Base-by-base conservation (phyloP, 2,888 invertebrate species). In the Pseudococcus viburni region DNA sequence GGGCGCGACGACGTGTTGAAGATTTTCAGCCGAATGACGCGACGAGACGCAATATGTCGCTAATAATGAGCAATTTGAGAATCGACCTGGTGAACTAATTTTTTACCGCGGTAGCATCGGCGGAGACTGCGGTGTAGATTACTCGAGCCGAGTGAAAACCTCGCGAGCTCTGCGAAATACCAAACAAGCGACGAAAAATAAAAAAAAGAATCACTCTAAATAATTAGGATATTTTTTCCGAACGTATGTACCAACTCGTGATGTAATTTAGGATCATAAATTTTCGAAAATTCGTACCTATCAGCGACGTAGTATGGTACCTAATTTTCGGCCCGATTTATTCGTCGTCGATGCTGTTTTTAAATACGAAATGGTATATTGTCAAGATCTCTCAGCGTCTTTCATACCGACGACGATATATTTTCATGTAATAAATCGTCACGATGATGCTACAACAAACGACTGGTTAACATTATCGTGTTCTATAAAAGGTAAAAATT, bases 61-160 rank as follows among this genome's bases (percentile, higher is more conserved):
- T 59, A 59, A 59, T 59, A 59, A 59, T 59, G 59, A 59, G 59
- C 59, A 19, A 59, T 59, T 59, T 59, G 59, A 59, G 59, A 59
- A 59, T 59, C 59, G 59, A 59, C 59, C 59, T 59, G 59, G 59
- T 59, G 59, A 59, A 59, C 59, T 59, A 59, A 59, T 59, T 59
- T 59, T 59, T 59, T 59, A 59, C 59, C 6, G n/a, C 7, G 19
- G 19, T 59, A 19, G 19, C 19, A n/a, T 59, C 46, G 46, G 8
- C 1, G 26, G 3, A 33, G 26, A 33, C 3, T 3, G 26, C 26
- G 26, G 26, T 2, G 26, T 33, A 33, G 26, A 33, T 33, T 33
- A 33, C 26, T 33, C 26, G 26, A 33, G 26, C 26, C 3, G 26
- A 33, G 26, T 46, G 46, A 46, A 46, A 46, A 46, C 46, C 46